Percentiles rank a stretch among this genome's conserved stretches.
Evolutionary conservation across 2,113 vertebrate genomes (phyloP).

Genomic region (chimpanzee (Pan troglodytes)): NHGRI_mPanTro3-v2.1_pri NC_072398.2:13340501-13341000

Average conservation of each 20-base stretch:
- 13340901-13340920: neutral
- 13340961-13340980: neutral
- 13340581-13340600: neutral
- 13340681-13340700: neutral
- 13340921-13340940: neutral
- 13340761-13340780: neutral
- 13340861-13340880: neutral
- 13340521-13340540: neutral
- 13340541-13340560: neutral
- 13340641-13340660: neutral
- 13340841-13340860: neutral
- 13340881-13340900: neutral
- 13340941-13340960: constrained; percentile 25
- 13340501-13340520: neutral
- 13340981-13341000: neutral
- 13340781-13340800: neutral
- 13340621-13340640: neutral
- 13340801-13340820: neutral
- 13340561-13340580: neutral
- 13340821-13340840: neutral
- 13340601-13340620: neutral
- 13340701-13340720: neutral
- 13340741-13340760: neutral
- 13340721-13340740: neutral
- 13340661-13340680: neutral